Conservation (phyloP, 2,113 vertebrate species). For the Romanogobio albipinnatus region DNA sequence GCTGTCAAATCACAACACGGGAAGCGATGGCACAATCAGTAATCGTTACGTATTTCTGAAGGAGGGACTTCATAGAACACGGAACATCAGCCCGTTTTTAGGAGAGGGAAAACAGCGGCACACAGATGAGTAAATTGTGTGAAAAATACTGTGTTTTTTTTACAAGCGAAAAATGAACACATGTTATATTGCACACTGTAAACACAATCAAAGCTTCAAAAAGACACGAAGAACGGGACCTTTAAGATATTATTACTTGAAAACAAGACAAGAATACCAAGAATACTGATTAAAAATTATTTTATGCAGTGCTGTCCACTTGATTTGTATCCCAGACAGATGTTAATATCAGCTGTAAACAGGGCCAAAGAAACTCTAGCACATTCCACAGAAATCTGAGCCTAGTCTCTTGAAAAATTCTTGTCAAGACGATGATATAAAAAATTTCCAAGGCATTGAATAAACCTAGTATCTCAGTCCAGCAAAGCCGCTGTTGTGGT, state of each 20-base stretch:
- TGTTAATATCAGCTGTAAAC: conserved; percentile 11
- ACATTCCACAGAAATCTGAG: not conserved
- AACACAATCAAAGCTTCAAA: too few species aligned
- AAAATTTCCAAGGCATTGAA: not conserved
- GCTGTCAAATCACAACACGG: too few species aligned
- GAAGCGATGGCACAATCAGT: too few species aligned
- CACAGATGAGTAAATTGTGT: too few species aligned
- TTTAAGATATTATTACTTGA: not conserved
- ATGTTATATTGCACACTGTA: too few species aligned
- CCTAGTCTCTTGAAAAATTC: conserved; percentile 1
- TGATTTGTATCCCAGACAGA: not conserved
- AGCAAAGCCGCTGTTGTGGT: not conserved
- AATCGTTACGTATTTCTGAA: too few species aligned
- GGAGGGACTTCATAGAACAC: too few species aligned
- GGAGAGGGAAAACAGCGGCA: too few species aligned
- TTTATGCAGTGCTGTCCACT: not conserved
- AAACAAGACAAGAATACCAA: not conserved
- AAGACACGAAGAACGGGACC: too few species aligned
- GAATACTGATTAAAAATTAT: not conserved
- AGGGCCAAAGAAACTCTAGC: not conserved
- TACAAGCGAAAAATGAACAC: too few species aligned
- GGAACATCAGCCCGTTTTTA: too few species aligned
- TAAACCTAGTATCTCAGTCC: not conserved
- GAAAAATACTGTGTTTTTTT: too few species aligned
- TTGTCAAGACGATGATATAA: not conserved